Evolutionary conservation across 2,797 vertebrate species (phyloP).

Genomic region (Megalops cyprinoides): DNA sequence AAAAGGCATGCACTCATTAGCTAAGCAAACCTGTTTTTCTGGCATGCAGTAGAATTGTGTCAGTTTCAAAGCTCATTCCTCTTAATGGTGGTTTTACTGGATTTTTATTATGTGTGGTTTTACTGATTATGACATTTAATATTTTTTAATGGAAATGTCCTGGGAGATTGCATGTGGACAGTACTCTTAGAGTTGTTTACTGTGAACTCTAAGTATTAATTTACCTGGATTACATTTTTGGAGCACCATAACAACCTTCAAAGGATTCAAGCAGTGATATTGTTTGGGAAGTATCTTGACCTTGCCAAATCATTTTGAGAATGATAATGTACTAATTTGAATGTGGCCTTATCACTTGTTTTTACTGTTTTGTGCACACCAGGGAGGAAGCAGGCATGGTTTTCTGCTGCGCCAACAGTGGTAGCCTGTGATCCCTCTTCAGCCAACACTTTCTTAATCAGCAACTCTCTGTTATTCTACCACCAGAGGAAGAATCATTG

Average conservation of each 20-base stretch:
- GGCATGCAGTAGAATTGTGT: constrained; percentile 32
- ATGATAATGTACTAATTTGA: constrained; percentile 39
- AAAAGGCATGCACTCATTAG: constrained; percentile 45
- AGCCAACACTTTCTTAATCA: constrained; percentile 54
- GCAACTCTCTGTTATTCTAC: constrained; percentile 59
- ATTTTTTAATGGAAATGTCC: too few species aligned
- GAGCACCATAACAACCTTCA: background rate
- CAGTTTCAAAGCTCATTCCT: constrained; percentile 46
- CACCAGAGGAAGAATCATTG: constrained; percentile 50
- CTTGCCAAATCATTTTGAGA: constrained; percentile 10
- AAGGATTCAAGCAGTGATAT: background rate
- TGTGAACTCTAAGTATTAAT: background rate
- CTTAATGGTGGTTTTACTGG: constrained; percentile 45
- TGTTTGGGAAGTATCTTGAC: background rate
- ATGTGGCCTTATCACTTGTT: constrained; percentile 44
- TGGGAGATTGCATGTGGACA: background rate
- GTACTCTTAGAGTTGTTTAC: background rate
- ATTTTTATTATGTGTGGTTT: too few species aligned
- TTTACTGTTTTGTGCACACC: constrained; percentile 45
- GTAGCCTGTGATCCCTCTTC: constrained; percentile 42
- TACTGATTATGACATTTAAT: too few species aligned
- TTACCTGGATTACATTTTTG: background rate
- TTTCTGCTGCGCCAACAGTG: constrained; percentile 60
- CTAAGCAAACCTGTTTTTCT: constrained; percentile 41
- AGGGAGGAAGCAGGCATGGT: constrained; percentile 69